A percentile compares a stretch with the other conserved stretches of the same genome.
Evolutionary conservation across 2,797 vertebrate species (phyloP).

Genomic region (Clarias laeviceps): DNA sequence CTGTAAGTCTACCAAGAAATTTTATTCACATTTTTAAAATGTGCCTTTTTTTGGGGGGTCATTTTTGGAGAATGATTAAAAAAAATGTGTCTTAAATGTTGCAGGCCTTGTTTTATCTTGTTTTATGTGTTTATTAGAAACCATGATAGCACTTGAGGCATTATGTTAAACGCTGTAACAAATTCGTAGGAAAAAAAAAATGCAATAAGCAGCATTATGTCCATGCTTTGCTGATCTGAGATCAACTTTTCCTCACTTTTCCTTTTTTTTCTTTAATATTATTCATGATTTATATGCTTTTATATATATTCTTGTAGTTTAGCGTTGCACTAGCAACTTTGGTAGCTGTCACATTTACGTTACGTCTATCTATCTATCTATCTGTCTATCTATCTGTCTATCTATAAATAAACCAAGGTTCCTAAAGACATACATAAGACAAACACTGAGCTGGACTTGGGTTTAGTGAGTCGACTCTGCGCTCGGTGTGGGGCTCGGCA

Average conservation of each 20-base stretch:
- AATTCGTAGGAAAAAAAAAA: neutral
- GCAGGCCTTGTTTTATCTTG: neutral
- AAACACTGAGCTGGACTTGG: constrained; percentile 12
- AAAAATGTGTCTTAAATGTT: neutral
- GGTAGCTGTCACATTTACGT: too few species aligned
- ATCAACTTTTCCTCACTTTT: neutral
- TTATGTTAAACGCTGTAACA: neutral
- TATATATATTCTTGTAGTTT: too few species aligned
- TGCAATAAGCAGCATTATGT: neutral
- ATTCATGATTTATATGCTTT: neutral
- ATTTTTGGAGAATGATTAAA: neutral
- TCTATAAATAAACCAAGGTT: neutral
- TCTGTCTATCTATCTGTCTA: too few species aligned
- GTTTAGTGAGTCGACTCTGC: constrained; percentile 19
- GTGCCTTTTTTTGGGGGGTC: neutral
- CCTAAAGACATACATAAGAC: neutral
- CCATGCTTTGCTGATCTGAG: constrained; percentile 24
- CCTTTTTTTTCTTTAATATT: too few species aligned
- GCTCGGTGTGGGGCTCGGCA: constrained; percentile 39
- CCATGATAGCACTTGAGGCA: neutral
- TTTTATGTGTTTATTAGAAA: neutral
- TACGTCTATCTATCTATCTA: too few species aligned
- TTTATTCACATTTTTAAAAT: neutral
- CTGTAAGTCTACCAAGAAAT: constrained; percentile 27
- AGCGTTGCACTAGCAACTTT: too few species aligned